These are phyloP conservation scores for Styela clava DNA, from an alignment of 23 tunicate species.

Conservation along the genomic window DNA sequence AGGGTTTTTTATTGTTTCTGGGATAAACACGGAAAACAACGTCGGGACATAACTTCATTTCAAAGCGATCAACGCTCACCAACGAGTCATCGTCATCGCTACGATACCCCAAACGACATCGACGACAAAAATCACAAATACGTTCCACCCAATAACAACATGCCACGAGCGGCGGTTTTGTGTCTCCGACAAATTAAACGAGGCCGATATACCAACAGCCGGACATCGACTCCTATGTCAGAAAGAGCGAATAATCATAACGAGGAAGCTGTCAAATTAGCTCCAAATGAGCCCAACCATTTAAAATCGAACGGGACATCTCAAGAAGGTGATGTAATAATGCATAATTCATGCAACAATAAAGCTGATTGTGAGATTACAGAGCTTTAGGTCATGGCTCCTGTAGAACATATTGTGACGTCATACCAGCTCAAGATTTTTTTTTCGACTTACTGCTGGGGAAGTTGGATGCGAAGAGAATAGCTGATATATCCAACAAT, in stretches of 20 bases:
- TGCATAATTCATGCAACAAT: background rate
- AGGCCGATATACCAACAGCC: slow-evolving; percentile 24
- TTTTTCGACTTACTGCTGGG: too few species aligned
- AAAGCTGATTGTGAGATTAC: background rate
- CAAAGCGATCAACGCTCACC: slow-evolving; percentile 24
- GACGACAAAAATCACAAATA: background rate
- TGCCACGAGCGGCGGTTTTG: background rate
- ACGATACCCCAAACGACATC: background rate
- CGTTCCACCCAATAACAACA: slow-evolving; percentile 19
- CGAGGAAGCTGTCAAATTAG: background rate
- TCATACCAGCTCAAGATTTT: too few species aligned
- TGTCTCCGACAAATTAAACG: slow-evolving; percentile 23
- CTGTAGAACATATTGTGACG: too few species aligned
- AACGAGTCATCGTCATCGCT: background rate
- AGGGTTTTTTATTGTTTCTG: slow-evolving; percentile 27
- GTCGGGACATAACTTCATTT: slow-evolving; percentile 24
- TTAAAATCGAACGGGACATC: background rate
- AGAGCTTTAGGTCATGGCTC: too few species aligned
- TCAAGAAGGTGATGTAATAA: background rate
- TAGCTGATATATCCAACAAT: background rate
- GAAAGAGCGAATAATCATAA: slow-evolving; percentile 10
- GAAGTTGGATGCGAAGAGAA: too few species aligned
- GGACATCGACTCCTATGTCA: slow-evolving; percentile 26
- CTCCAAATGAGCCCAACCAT: background rate
- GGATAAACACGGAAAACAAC: background rate